phyloP scores from a whole-genome alignment of 2,797 vertebrate species.

The Hypotaenidia philippensis region DNA sequence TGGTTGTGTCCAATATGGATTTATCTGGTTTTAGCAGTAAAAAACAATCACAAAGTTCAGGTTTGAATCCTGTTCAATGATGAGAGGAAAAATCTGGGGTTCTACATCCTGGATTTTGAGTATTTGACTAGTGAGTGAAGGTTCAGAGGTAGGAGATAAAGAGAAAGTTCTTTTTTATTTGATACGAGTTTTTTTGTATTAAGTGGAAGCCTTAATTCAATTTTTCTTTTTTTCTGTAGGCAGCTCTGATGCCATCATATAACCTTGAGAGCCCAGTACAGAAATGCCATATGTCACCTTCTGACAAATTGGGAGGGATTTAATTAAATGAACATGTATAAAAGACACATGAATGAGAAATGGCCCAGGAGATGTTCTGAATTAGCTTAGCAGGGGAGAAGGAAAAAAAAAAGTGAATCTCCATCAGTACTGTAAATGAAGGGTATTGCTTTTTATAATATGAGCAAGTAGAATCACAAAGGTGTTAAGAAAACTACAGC shows the following conservation, averaged over 20 bases:
- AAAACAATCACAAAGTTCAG: neutral
- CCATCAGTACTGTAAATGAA: neutral
- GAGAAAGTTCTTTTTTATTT: neutral
- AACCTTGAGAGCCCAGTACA: neutral
- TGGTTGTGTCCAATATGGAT: no score
- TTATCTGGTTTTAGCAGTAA: neutral
- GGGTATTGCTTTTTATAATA: neutral
- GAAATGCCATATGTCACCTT: neutral
- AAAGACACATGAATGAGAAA: neutral
- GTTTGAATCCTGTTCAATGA: neutral
- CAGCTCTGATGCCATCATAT: neutral
- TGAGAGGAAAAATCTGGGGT: neutral
- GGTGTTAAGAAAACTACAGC: neutral
- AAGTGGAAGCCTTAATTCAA: neutral
- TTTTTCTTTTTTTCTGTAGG: neutral
- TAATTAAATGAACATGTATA: conserved; percentile 16
- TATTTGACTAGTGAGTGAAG: neutral
- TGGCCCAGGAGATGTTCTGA: neutral
- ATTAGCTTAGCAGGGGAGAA: neutral
- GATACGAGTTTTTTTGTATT: neutral
- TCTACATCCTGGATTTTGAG: neutral
- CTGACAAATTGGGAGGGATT: neutral
- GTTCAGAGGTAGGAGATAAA: neutral
- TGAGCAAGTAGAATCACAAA: neutral
- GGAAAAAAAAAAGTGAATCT: neutral